Evolutionary conservation across 2,797 vertebrate species (phyloP).

Genomic region (Cuniculus paca): DNA sequence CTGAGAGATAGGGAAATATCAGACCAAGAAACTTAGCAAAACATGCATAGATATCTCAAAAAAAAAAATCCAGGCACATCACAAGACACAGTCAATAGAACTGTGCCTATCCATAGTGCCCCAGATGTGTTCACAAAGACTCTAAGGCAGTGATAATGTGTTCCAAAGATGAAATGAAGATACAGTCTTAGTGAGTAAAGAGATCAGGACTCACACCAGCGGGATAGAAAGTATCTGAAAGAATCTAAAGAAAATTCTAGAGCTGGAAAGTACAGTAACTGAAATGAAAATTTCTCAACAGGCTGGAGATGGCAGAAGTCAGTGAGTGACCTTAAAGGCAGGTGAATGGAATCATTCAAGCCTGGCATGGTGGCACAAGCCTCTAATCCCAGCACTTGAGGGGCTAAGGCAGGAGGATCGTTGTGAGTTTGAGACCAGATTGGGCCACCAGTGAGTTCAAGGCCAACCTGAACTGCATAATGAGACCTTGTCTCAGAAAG

Average conservation of each 20-base stretch:
- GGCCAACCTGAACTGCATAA: too few relatives aligned
- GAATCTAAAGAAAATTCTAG: not conserved
- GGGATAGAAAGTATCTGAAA: not conserved
- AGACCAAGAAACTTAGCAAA: slow-evolving; percentile 1
- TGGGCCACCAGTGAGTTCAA: too few relatives aligned
- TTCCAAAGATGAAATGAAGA: not conserved
- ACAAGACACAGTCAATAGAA: not conserved
- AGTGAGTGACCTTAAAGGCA: not conserved
- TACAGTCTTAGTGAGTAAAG: not conserved
- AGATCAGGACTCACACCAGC: not conserved
- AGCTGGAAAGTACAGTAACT: not conserved
- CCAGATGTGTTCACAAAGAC: not conserved
- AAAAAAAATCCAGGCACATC: not conserved
- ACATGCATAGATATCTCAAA: not conserved
- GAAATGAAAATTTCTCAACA: not conserved
- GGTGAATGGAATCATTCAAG: not conserved
- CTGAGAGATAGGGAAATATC: not conserved
- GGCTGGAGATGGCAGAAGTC: not conserved
- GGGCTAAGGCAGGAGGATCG: too few relatives aligned
- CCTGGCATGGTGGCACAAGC: too few relatives aligned
- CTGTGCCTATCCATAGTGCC: not conserved
- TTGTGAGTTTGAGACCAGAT: too few relatives aligned
- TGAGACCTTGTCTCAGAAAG: too few relatives aligned
- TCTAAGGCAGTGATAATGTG: not conserved
- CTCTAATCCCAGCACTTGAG: too few relatives aligned